Percentiles rank a stretch among this genome's conserved stretches.
Conservation (phyloP, 1,140 invertebrate species). For the Drosophila miranda region DNA sequence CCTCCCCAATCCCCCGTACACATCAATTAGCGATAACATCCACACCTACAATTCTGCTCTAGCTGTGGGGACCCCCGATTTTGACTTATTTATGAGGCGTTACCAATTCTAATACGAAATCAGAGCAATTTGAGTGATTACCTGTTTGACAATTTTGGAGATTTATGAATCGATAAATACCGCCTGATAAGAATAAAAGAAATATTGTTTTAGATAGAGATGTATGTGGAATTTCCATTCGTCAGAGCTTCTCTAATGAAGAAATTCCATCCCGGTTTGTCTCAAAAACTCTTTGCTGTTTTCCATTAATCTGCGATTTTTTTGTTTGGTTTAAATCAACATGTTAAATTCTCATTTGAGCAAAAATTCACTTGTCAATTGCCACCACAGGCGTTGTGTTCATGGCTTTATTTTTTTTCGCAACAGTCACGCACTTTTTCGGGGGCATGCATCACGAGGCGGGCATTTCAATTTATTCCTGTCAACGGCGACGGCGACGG, state of each 20-base stretch:
- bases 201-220: too few species aligned
- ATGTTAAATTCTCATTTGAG: conserved; percentile 20
- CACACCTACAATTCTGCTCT: conserved; percentile 24
- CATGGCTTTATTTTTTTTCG: conserved; percentile 42
- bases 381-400: conserved; percentile 3
- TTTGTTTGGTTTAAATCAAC: conserved; percentile 22
- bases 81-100: conserved; percentile 62
- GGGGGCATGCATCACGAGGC: conserved; percentile 30
- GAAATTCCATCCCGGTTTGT: too few species aligned
- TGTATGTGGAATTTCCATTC: too few species aligned
- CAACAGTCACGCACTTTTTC: conserved; percentile 23
- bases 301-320: too few species aligned
- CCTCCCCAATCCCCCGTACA: conserved; percentile 28
- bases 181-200: conserved; percentile 6
- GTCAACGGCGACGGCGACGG: conserved; percentile 18
- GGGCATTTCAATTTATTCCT: conserved; percentile 58
- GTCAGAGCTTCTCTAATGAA: too few species aligned
- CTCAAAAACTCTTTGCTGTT: too few species aligned
- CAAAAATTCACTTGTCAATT: conserved; percentile 21
- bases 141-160: conserved; percentile 59
- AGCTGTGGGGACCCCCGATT: conserved; percentile 2
- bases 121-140: conserved; percentile 74
- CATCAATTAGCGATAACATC: conserved; percentile 74
- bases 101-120: conserved; percentile 60
- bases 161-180: conserved; percentile 51